phyloP scores from a whole-genome alignment of 23 tunicate species.

The Styela clava region DNA sequence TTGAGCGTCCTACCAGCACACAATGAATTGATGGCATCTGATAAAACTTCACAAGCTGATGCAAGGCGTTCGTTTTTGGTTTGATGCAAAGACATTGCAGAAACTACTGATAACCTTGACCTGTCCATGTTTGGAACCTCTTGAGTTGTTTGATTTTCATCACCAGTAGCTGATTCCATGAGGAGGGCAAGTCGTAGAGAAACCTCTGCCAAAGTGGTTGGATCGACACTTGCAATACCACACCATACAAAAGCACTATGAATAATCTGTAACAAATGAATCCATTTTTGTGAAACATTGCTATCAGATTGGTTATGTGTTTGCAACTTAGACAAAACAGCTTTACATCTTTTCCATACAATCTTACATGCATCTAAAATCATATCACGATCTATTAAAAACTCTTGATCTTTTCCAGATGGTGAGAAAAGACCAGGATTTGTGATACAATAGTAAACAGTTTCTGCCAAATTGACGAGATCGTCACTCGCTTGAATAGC shows the following conservation, averaged over 20 bases:
- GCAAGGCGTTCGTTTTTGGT: slow-evolving; percentile 24
- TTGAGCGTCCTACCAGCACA: slow-evolving; percentile 29
- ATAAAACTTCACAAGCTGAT: slow-evolving; percentile 26
- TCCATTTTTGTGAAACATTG: slow-evolving; percentile 47
- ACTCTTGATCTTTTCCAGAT: slow-evolving; percentile 59
- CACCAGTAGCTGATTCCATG: slow-evolving; percentile 45
- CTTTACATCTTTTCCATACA: slow-evolving; percentile 77
- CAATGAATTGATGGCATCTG: slow-evolving; percentile 22
- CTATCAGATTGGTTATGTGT: slow-evolving; percentile 30
- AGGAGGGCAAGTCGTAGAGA: slow-evolving; percentile 48
- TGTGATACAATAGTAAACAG: slow-evolving; percentile 69
- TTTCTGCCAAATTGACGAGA: slow-evolving; percentile 80
- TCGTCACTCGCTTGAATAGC: slow-evolving; percentile 62
- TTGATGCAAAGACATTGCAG: slow-evolving; percentile 7
- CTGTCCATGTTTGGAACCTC: not conserved
- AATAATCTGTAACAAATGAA: slow-evolving; percentile 68
- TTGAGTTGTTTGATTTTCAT: not conserved
- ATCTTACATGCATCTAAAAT: slow-evolving; percentile 68
- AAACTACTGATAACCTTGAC: slow-evolving; percentile 5
- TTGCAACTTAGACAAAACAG: slow-evolving; percentile 45
- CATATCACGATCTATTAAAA: slow-evolving; percentile 86
- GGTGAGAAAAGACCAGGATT: slow-evolving; percentile 62
- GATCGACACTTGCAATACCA: slow-evolving; percentile 71
- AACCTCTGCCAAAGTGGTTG: slow-evolving; percentile 65
- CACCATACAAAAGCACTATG: slow-evolving; percentile 59